Evolutionary conservation across 2,113 vertebrate species (phyloP).

Genomic region (Lynx canadensis): DNA sequence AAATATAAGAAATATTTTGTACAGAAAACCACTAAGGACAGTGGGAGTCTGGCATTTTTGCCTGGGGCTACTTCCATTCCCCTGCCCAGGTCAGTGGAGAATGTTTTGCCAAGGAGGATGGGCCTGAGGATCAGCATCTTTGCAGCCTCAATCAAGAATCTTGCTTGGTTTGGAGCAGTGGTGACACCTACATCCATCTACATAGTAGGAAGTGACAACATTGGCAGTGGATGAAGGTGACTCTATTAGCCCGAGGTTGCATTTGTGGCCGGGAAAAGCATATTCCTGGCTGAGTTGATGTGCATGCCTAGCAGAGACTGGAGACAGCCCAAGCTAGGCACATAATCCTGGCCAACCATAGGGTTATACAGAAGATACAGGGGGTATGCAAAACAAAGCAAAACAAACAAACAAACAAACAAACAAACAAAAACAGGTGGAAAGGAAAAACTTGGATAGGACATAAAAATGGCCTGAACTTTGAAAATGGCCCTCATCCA

Average conservation of each 20-base stretch:
- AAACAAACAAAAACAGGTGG: neutral
- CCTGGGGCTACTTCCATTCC: neutral
- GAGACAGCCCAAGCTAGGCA: neutral
- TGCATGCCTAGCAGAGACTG: neutral
- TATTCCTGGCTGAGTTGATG: neutral
- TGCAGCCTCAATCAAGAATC: neutral
- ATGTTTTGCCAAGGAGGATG: neutral
- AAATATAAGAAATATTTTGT: neutral
- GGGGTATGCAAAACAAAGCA: neutral
- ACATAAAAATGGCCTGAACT: neutral
- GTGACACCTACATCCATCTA: too few species aligned
- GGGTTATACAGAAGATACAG: neutral
- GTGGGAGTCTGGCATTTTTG: neutral
- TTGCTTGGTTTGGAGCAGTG: neutral
- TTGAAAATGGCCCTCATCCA: neutral
- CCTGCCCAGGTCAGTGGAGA: too few species aligned
- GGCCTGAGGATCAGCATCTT: neutral
- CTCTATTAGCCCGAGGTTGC: too few species aligned
- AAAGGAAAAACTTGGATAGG: neutral
- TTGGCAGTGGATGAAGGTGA: neutral
- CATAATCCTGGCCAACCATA: neutral
- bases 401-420: too few species aligned
- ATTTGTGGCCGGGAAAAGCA: neutral
- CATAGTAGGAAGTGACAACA: neutral
- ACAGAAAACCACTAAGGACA: neutral